Conservation (phyloP, 2,113 vertebrate genomes). For the Bucco capensis region DNA sequence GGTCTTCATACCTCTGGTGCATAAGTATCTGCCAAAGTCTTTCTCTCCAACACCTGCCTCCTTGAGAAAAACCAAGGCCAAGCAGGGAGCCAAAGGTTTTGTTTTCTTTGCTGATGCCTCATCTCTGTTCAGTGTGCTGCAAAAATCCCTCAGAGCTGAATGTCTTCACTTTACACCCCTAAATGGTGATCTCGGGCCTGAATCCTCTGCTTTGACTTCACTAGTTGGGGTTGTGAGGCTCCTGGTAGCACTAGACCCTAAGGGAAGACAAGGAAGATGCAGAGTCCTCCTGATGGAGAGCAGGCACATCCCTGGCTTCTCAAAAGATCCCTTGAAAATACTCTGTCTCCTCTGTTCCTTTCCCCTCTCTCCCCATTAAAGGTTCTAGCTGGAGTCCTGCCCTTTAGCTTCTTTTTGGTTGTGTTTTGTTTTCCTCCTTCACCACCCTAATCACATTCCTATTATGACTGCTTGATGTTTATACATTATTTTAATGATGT, state of each 20-base stretch:
- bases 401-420: background rate
- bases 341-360: background rate
- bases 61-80: background rate
- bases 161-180: rapidly evolving
- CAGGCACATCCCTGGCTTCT: background rate
- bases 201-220: background rate
- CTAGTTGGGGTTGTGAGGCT: background rate
- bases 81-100: background rate
- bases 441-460: background rate
- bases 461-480: background rate
- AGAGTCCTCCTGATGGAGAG: background rate
- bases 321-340: background rate
- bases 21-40: background rate
- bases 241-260: background rate
- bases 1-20: background rate
- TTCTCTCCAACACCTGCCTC: background rate
- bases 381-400: background rate
- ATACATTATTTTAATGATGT: background rate
- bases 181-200: background rate
- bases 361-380: background rate
- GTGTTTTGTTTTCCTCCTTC: background rate
- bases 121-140: background rate
- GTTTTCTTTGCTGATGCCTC: background rate
- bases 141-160: background rate
- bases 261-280: background rate